Base-by-base conservation (phyloP, 1,140 invertebrate genomes). In the Chironomus tepperi region DNA sequence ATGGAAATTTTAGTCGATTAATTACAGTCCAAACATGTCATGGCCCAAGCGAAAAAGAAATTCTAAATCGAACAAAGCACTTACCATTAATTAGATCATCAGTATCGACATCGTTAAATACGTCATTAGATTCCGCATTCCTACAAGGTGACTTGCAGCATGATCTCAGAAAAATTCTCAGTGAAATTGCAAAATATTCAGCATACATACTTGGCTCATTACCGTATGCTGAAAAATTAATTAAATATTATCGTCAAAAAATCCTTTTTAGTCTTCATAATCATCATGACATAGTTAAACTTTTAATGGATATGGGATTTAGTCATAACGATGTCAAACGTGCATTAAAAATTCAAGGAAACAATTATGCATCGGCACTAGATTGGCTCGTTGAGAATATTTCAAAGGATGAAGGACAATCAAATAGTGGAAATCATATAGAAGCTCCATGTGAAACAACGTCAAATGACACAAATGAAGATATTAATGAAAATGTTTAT, bases 231-330 rank as follows among this genome's bases (percentile, higher is more conserved):
- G 78, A 78, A 6, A 79, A 80, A 9, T 73, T 82, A 64, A 82
- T 82, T 73, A 73, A 74, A n/a, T 81, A 82, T 80, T 77, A 82
- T 1, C 82, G 81, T 74, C 81, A 82, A 73, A 79, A 79, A 16
- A 73, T 82, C 18, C 77, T 82, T 10, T 81, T 81, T 75, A 77
- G 79, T 1, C 79, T 79, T 7, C 81, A 78, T 42, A 77, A 82
- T 74, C 79, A 81, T 70, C 77, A 77, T 12, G 80, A 82, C 57
- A 81, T 80, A 10, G 34, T 81, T 34, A 80, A 82, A 76, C 81
- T 81, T 73, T 77, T 82, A 67, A 76, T 81, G 3, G 81, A 82
- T 7, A 82, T 82, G 81, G 81, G 81, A 5, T 82, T 81, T 73
- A 78, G 76, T 57, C 77, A 78, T 0, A 79, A 82, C 70, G 73